phyloP scores from a whole-genome alignment of 1,140 invertebrate species.

The Drosophila dunni region DNA sequence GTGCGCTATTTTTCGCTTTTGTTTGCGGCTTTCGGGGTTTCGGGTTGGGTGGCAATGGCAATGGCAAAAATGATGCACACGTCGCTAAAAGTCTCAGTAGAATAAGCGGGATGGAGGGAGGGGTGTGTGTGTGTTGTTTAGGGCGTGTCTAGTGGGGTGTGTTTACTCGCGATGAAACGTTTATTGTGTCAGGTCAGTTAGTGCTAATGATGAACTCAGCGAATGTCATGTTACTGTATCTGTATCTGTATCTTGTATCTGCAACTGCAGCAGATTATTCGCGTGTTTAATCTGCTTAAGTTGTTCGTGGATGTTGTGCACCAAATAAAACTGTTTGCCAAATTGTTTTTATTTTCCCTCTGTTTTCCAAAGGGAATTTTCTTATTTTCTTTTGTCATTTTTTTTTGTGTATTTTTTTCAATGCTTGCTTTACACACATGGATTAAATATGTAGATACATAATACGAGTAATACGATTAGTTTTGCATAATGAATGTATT shows the following conservation, averaged over 20 bases:
- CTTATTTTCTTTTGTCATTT: constrained; percentile 39
- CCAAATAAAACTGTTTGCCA: constrained; percentile 51
- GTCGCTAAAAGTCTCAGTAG: not conserved
- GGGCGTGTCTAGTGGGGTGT: constrained; percentile 38
- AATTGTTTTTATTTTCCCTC: constrained; percentile 24
- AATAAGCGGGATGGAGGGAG: not conserved
- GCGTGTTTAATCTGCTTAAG: constrained; percentile 1
- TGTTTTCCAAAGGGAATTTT: constrained; percentile 25
- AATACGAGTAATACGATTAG: constrained; percentile 13
- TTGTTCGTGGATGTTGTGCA: constrained; percentile 6
- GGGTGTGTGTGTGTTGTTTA: constrained; percentile 2
- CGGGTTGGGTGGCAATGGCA: constrained; percentile 17
- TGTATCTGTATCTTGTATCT: not conserved
- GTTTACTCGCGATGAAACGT: constrained; percentile 6
- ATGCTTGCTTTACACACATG: constrained; percentile 66
- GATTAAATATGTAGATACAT: constrained; percentile 57
- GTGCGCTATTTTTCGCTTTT: constrained; percentile 18
- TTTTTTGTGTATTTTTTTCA: constrained; percentile 58
- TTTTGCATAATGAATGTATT: constrained; percentile 33
- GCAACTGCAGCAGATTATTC: not conserved
- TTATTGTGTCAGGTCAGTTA: constrained; percentile 37
- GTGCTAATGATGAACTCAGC: constrained; percentile 6
- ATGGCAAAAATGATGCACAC: constrained; percentile 26
- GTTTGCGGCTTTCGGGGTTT: constrained; percentile 7
- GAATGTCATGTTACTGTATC: not conserved